Evolutionary conservation across 2,113 vertebrate species (phyloP), one percentile per base, ranked within the genome.

Genomic region (Cavia porcellus): DNA sequence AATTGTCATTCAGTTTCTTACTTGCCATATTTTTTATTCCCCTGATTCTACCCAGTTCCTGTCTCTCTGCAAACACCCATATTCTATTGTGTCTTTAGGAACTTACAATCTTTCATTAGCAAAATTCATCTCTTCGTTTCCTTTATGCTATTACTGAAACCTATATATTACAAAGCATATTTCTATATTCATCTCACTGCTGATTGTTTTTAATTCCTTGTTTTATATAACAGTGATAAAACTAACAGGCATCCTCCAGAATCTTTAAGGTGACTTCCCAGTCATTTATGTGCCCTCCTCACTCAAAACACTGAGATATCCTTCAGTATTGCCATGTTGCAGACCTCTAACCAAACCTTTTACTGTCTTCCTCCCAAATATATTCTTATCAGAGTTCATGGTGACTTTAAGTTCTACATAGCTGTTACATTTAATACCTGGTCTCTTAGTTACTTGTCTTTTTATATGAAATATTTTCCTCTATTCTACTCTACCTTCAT

Each of bases 121-220:
- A 95, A 62, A 89, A 85, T 83, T 11, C 28, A n/a, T 64, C 55
- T 94, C n/a, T 87, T 94, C 30, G 17, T 86, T 90, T 85, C 57
- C n/a, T 92, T 89, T 91, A 68, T 92, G 45, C 59, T 92, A 0
- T 74, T 79, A 30, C 35, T 93, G 47, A 91, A 90, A 57, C 47
- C 38, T 95, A 0, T 66, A 59, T 79, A 57, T 81, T 66, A 17
- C 90, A 57, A 92, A 82, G 72, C 66, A 42, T 86, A 45, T 38
- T 96, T 88, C 80, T 86, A 20, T 84, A 89, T n/a, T 25, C 80
- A 47, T 89, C n/a, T 86, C 38, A 30, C 50, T 94, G 42, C 72
- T 75, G 61, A 25, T 81, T 93, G 12, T 62, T 96, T 94, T 89
- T 72, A 93, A 64, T 95, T 89, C 25, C 45, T 91, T 88, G 30